These are phyloP conservation scores for Chrysocyon brachyurus DNA, from an alignment of 2,797 vertebrate genomes.

Conservation along the genomic window DNA sequence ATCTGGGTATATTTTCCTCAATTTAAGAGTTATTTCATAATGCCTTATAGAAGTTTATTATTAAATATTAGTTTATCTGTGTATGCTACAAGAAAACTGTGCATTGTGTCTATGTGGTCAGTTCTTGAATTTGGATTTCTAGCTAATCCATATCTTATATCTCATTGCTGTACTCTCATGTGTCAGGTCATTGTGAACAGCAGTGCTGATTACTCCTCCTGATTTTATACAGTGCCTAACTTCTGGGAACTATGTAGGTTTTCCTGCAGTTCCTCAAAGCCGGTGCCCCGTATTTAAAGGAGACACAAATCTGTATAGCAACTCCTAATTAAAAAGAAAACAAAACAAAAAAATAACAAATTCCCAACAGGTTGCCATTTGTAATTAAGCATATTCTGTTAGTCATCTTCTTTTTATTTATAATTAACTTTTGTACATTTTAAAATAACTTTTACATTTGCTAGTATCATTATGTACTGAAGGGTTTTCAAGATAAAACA, in stretches of 20 bases:
- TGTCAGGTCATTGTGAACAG: neutral
- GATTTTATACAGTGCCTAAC: neutral
- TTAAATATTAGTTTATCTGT: neutral
- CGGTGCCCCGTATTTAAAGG: constrained; percentile 3
- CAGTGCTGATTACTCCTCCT: neutral
- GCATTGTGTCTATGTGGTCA: neutral
- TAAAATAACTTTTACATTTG: constrained; percentile 61
- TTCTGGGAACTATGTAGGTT: neutral
- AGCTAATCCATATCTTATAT: neutral
- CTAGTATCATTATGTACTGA: constrained; percentile 47
- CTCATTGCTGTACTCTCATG: neutral
- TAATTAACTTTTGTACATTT: constrained; percentile 63
- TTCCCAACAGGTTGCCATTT: neutral
- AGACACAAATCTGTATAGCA: neutral
- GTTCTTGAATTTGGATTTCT: constrained; percentile 4
- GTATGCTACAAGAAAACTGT: neutral
- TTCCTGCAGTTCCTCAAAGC: neutral
- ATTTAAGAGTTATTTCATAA: constrained; percentile 48
- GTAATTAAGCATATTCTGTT: constrained; percentile 36
- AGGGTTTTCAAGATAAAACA: constrained; percentile 57
- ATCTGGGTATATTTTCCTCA: neutral
- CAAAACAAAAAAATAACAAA: neutral
- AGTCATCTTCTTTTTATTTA: constrained; percentile 52
- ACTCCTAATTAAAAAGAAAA: constrained; percentile 38
- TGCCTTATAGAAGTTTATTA: neutral